Evolutionary conservation across 2,113 vertebrate species (phyloP).

Genomic region (Macaca nemestrina): DNA sequence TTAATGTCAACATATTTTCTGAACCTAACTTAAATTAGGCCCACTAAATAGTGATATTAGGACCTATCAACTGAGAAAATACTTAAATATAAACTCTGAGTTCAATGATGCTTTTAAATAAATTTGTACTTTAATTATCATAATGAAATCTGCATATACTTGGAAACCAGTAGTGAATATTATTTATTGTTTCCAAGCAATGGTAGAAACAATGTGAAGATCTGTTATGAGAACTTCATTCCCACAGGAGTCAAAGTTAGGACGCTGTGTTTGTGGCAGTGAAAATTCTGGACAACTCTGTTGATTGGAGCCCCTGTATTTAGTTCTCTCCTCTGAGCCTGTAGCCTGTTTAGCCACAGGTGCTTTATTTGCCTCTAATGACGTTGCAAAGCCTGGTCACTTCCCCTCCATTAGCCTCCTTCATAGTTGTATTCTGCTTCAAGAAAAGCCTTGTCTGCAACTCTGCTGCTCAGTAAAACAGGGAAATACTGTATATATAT

Average conservation of each 20-base stretch:
- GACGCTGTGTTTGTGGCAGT: not conserved
- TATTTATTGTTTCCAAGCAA: not conserved
- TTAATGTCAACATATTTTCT: not conserved
- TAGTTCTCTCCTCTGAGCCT: too few species aligned
- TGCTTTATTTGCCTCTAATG: not conserved
- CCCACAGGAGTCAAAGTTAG: not conserved
- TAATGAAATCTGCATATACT: not conserved
- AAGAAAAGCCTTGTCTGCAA: not conserved
- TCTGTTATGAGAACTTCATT: not conserved
- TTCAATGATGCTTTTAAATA: not conserved
- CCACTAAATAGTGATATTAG: not conserved
- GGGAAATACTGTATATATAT: not conserved
- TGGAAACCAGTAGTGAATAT: not conserved
- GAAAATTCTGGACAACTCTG: not conserved
- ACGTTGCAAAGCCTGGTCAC: not conserved
- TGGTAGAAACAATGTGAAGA: not conserved
- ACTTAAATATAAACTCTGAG: conserved; percentile 22
- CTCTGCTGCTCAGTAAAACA: not conserved
- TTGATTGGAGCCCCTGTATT: not conserved
- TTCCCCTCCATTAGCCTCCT: not conserved
- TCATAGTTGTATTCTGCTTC: not conserved
- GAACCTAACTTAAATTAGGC: not conserved
- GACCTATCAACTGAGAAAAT: not conserved
- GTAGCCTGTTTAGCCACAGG: not conserved
- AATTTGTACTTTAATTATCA: conserved; percentile 26